Conservation (phyloP, 2,888 invertebrate species). For the Troides oblongomaculatus region DNA sequence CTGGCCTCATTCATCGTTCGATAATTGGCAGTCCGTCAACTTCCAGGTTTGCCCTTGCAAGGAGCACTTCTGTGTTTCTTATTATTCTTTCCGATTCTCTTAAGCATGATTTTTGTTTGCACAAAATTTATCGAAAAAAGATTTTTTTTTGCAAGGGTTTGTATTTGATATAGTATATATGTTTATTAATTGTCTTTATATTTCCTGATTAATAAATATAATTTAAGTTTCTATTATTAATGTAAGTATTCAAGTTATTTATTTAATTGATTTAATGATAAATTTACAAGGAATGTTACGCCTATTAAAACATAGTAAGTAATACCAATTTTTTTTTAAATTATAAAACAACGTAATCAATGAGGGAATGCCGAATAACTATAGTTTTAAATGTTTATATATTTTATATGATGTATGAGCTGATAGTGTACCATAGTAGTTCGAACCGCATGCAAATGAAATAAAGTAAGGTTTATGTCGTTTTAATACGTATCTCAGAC, state of each 20-base stretch:
- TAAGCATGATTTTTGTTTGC: not conserved
- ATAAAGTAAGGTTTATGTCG: slow-evolving; percentile 16
- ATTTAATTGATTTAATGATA: no score
- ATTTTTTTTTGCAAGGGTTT: not conserved
- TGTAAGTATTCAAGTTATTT: no score
- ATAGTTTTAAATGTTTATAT: not conserved
- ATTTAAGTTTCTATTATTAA: no score
- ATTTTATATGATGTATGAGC: not conserved
- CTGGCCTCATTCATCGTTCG: slow-evolving; percentile 54
- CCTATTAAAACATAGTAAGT: not conserved
- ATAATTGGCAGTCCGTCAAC: slow-evolving; percentile 72
- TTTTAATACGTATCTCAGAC: slow-evolving; percentile 45
- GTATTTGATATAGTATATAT: not conserved
- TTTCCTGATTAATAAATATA: no score
- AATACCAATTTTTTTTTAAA: not conserved
- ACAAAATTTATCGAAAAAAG: no score
- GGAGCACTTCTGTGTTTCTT: slow-evolving; percentile 31
- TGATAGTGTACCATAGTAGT: not conserved
- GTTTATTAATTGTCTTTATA: no score
- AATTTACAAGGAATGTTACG: no score
- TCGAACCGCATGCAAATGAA: slow-evolving; percentile 14
- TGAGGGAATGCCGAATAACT: not conserved
- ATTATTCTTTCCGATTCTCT: not conserved
- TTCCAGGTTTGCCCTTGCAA: slow-evolving; percentile 55
- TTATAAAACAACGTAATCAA: not conserved